A percentile compares a stretch with the other conserved stretches of the same genome.
phyloP scores from a whole-genome alignment of 2,797 vertebrate species.

The Moxostoma hubbsi region DNA sequence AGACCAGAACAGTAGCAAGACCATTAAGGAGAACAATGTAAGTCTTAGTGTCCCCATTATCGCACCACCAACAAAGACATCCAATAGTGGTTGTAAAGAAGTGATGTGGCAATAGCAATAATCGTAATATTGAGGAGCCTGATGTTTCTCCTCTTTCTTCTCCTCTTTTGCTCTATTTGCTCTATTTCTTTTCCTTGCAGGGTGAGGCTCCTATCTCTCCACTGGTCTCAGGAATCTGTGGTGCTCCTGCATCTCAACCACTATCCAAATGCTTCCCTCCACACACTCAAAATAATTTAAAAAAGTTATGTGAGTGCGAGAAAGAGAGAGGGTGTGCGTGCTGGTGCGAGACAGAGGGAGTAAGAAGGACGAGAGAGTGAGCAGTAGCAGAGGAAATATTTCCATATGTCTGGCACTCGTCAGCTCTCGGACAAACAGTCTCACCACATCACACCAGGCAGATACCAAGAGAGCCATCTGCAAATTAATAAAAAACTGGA shows the following conservation, averaged over 20 bases:
- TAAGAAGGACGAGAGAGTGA: constrained; percentile 50
- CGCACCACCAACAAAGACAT: constrained; percentile 40
- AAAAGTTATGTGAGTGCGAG: constrained; percentile 52
- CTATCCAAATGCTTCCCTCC: constrained; percentile 73
- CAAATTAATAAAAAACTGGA: constrained; percentile 66
- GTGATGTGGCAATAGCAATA: neutral
- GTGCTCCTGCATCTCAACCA: constrained; percentile 75
- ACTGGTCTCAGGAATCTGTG: constrained; percentile 68
- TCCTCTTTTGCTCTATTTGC: constrained; percentile 19
- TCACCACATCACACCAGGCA: constrained; percentile 65
- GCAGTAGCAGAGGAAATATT: constrained; percentile 70
- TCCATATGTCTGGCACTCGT: constrained; percentile 82
- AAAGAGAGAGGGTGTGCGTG: constrained; percentile 56
- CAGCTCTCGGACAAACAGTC: constrained; percentile 68
- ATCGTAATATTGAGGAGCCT: neutral
- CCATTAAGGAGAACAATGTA: constrained; percentile 24
- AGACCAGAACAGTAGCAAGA: constrained; percentile 37
- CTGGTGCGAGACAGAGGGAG: constrained; percentile 50
- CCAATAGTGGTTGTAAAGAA: constrained; percentile 22
- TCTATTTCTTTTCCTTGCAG: constrained; percentile 22
- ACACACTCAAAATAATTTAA: constrained; percentile 77
- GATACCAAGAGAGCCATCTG: constrained; percentile 78
- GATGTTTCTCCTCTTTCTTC: neutral
- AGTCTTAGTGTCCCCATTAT: constrained; percentile 47
- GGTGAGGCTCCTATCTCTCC: constrained; percentile 52